Conservation (phyloP, 1,140 invertebrate species). For the Ruditapes philippinarum region DNA sequence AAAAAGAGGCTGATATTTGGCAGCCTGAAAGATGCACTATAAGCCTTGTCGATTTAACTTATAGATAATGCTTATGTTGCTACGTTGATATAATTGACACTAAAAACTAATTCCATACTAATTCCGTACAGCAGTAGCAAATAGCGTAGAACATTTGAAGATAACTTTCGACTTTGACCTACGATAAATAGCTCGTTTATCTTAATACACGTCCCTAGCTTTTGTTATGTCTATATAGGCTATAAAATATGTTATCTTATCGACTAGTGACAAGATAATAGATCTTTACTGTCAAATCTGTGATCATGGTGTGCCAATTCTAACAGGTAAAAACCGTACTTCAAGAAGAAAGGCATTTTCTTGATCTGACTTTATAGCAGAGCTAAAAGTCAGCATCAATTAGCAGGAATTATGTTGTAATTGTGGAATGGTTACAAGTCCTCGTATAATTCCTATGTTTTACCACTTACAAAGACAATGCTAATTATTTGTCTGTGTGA, state of each 20-base stretch:
- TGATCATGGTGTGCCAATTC: not conserved
- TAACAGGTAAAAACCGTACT: constrained; percentile 10
- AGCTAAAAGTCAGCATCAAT: not conserved
- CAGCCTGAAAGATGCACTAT: not conserved
- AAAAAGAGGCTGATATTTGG: not conserved
- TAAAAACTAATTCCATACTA: not conserved
- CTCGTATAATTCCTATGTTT: too few relatives aligned
- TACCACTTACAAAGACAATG: too few relatives aligned
- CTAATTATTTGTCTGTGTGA: too few relatives aligned
- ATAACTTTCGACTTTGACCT: constrained; percentile 8
- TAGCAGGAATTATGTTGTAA: not conserved
- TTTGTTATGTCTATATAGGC: not conserved
- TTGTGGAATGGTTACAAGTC: too few relatives aligned
- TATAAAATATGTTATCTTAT: constrained; percentile 36
- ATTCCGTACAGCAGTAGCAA: constrained; percentile 22
- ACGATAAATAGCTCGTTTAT: constrained; percentile 1
- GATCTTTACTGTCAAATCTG: not conserved
- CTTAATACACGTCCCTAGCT: constrained; percentile 21
- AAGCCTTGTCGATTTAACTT: not conserved
- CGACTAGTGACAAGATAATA: constrained; percentile 13
- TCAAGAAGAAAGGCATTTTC: not conserved
- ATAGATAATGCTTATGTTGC: not conserved
- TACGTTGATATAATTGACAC: not conserved
- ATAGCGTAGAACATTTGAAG: not conserved
- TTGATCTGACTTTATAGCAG: not conserved